These are phyloP conservation scores for Bellardia bayeri DNA, from an alignment of 2,888 invertebrate species.

Conservation along the genomic window DNA sequence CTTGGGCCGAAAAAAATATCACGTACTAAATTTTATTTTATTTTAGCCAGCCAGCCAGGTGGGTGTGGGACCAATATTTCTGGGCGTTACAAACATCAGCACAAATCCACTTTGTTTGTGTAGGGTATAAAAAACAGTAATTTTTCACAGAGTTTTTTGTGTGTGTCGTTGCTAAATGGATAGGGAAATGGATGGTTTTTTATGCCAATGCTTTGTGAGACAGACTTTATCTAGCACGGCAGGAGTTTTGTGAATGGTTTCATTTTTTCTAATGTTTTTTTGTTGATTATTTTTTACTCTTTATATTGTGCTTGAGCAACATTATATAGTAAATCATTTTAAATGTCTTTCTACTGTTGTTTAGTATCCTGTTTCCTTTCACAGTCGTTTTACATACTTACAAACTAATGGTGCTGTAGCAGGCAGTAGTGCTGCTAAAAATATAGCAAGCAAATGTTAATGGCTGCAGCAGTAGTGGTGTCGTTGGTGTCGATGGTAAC, in stretches of 20 bases:
- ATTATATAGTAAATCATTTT: slow-evolving; percentile 70
- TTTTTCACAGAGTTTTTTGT: slow-evolving; percentile 48
- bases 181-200: slow-evolving; percentile 50
- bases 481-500: slow-evolving; percentile 3
- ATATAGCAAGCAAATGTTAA: neutral
- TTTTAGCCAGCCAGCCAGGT: no score
- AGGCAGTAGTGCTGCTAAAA: neutral
- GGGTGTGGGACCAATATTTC: no score
- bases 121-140: slow-evolving; percentile 28
- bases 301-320: slow-evolving; percentile 29
- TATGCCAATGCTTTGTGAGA: slow-evolving; percentile 31
- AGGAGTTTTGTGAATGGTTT: slow-evolving; percentile 64
- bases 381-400: slow-evolving; percentile 30
- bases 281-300: neutral
- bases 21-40: no score
- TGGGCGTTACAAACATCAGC: no score
- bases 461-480: slow-evolving; percentile 4
- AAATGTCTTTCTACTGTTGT: slow-evolving; percentile 69
- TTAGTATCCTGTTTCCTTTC: slow-evolving; percentile 70
- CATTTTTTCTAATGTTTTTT: slow-evolving; percentile 17
- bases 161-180: slow-evolving; percentile 21
- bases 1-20: no score
- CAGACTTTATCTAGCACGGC: slow-evolving; percentile 51
- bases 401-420: slow-evolving; percentile 6
- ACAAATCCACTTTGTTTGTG: no score